Conservation (phyloP, 2,888 invertebrate species). For the Cheilosia pagana region DNA sequence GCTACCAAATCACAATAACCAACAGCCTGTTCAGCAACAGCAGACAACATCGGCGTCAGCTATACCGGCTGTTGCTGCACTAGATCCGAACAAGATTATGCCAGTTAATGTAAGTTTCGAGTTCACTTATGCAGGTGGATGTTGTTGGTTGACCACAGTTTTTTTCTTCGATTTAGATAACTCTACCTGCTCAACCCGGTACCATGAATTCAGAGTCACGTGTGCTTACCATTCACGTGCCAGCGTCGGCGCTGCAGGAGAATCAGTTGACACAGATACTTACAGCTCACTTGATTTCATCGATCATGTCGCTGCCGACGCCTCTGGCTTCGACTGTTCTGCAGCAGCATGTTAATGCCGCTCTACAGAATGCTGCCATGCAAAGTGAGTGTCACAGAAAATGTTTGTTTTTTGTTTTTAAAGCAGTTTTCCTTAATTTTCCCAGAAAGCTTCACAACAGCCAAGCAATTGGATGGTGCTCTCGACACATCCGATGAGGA, state of each 20-base stretch:
- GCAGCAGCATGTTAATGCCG: constrained; percentile 95
- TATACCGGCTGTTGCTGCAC: constrained; percentile 83
- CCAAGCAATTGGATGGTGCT: constrained; percentile 87
- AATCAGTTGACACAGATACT: constrained; percentile 88
- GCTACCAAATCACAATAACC: constrained; percentile 77
- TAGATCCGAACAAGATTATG: constrained; percentile 85
- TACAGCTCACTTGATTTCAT: constrained; percentile 94
- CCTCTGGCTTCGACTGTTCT: constrained; percentile 91
- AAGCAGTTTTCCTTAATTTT: not conserved
- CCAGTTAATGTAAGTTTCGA: constrained; percentile 84
- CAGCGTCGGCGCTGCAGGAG: constrained; percentile 92
- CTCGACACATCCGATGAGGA: constrained; percentile 90
- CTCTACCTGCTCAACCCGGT: constrained; percentile 91
- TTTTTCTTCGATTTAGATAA: constrained; percentile 85
- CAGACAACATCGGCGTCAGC: constrained; percentile 78
- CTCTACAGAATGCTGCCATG: constrained; percentile 86
- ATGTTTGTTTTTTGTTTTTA: not conserved
- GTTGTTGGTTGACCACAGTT: not conserved
- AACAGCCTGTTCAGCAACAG: constrained; percentile 78
- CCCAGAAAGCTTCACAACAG: constrained; percentile 80
- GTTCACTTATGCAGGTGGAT: not conserved
- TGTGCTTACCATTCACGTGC: constrained; percentile 94
- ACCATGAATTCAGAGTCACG: constrained; percentile 88
- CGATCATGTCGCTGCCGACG: constrained; percentile 94
- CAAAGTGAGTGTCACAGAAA: constrained; percentile 78